A percentile compares a stretch with the other conserved stretches of the same genome.
Conservation (phyloP, 2,888 invertebrate species). For the Malthinus flaveolus region DNA sequence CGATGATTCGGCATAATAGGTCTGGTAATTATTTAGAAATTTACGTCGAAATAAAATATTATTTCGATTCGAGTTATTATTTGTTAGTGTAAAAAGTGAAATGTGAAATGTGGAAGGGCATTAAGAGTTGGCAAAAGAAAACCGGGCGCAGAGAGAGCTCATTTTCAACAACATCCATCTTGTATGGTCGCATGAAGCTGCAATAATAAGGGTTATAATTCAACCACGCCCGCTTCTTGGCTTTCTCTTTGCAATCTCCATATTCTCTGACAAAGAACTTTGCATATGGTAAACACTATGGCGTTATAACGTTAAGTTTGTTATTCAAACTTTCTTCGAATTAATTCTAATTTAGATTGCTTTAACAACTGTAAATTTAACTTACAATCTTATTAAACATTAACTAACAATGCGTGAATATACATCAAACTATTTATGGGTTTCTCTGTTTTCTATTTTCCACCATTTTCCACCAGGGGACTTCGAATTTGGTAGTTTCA, state of each 20-base stretch:
- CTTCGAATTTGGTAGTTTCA: no score
- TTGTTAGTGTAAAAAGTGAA: constrained; percentile 29
- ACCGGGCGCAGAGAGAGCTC: constrained; percentile 44
- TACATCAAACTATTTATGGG: no score
- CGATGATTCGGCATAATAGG: constrained; percentile 9
- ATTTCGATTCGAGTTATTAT: constrained; percentile 17
- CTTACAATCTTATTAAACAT: constrained; percentile 3
- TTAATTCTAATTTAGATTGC: constrained; percentile 6
- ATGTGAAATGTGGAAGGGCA: constrained; percentile 29
- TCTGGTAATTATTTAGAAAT: constrained; percentile 11
- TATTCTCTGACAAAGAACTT: constrained; percentile 27
- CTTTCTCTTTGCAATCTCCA: constrained; percentile 29
- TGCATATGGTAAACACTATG: constrained; percentile 29
- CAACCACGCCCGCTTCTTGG: constrained; percentile 42
- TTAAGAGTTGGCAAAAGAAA: constrained; percentile 25
- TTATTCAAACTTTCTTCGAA: constrained; percentile 5
- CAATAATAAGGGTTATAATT: constrained; percentile 54
- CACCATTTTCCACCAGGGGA: no score
- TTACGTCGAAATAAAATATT: constrained; percentile 9
- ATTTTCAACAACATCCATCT: constrained; percentile 52
- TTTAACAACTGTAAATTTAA: background rate
- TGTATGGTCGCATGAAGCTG: constrained; percentile 51
- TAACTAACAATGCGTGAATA: constrained; percentile 1
- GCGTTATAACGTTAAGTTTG: constrained; percentile 21
- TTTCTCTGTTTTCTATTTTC: no score